A percentile compares a stretch with the other conserved stretches of the same genome.
These are phyloP conservation scores for Herpetotheres cachinnans DNA, from an alignment of 2,113 vertebrate species.

Conservation along the genomic window DNA sequence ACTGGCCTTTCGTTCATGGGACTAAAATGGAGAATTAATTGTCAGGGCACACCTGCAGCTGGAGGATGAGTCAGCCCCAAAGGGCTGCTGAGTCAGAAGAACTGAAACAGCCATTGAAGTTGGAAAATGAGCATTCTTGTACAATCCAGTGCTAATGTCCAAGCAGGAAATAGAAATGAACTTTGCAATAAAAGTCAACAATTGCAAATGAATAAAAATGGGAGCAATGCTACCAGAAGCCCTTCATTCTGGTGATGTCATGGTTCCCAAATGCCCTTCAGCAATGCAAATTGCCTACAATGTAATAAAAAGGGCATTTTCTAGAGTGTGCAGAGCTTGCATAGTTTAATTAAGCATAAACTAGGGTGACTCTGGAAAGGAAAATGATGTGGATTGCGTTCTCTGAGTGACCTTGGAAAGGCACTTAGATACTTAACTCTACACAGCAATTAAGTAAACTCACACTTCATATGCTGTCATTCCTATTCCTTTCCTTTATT, in stretches of 20 bases:
- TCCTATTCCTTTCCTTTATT: constrained; percentile 12
- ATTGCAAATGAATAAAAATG: constrained; percentile 38
- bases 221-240: constrained; percentile 14
- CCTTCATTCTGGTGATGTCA: constrained; percentile 41
- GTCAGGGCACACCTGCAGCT: constrained; percentile 44
- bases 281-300: constrained; percentile 41
- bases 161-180: constrained; percentile 62
- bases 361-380: constrained; percentile 51
- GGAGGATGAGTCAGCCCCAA: constrained; percentile 46
- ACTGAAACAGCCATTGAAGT: neutral
- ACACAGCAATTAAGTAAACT: constrained; percentile 6
- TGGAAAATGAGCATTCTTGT: constrained; percentile 50
- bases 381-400: constrained; percentile 53
- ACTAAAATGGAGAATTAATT: constrained; percentile 29
- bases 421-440: neutral
- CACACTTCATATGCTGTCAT: neutral
- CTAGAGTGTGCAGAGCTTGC: constrained; percentile 65
- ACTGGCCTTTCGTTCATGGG: neutral
- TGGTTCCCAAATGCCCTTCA: constrained; percentile 57
- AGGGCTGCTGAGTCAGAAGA: constrained; percentile 48
- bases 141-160: constrained; percentile 54
- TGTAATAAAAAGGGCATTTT: constrained; percentile 62
- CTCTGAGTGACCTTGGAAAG: constrained; percentile 51
- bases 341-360: constrained; percentile 68
- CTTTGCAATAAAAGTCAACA: constrained; percentile 50